Evolutionary conservation across 2,113 vertebrate genomes (phyloP), one percentile per base, ranked within the genome.

Genomic region (Tetrao urogallus): DNA sequence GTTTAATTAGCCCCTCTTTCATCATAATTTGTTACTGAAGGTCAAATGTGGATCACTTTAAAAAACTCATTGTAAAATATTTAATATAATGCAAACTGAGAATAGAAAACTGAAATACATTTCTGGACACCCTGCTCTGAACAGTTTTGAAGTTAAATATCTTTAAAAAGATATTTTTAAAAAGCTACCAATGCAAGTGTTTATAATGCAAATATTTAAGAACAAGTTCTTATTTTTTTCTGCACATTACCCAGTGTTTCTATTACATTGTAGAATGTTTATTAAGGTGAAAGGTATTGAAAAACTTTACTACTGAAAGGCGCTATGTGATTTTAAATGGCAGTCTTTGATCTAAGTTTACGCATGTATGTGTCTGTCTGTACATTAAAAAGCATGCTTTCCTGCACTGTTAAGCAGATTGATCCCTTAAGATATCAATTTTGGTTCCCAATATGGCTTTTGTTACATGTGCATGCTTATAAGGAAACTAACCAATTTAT

Each of bases 1-100:
- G 73, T 94, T 95, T 96, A 94, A 96, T 97, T 95, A 96, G 69
- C 66, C 61, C 17, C 48, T 92, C 42, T 93, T 90, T 86, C 86
- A 88, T 89, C 72, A 64, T 64, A 61, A 73, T 81, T 93, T 75
- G 65, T 76, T 78, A 57, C 69, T 88, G 70, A 94, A 92, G 79
- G 90, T 95, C 73, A 86, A 84, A 94, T 48, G 19, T 81, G 40
- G 79, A 80, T 83, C 73, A 90, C 34, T 72, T 85, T 50, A 45
- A 69, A 81, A 93, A 93, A 64, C 25, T 64, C 74, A 74, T 45
- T 87, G 60, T 71, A 38, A 86, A 94, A 50, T 82, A 57, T 58
- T 91, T 86, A 91, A 92, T 32, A 52, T 65, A 61, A 78, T 58
- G 45, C 40, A 90, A 94, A 90, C 57, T 34, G 52, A 86, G 82